Percentiles rank a stretch among this genome's conserved stretches.
phyloP scores from a whole-genome alignment of 2,888 invertebrate species.

The Scaptomyza parva region DNA sequence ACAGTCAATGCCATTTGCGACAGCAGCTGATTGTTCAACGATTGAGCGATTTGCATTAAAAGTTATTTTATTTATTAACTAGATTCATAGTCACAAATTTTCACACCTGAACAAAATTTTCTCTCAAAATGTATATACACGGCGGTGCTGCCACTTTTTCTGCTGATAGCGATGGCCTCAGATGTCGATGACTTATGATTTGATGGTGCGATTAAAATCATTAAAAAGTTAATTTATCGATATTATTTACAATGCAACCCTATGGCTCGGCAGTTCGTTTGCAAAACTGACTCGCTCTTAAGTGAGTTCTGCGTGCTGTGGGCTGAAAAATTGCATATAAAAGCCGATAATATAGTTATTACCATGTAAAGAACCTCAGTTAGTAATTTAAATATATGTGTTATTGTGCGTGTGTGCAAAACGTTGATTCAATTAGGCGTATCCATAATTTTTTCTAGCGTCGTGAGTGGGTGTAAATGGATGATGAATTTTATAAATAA shows the following conservation, averaged over 20 bases:
- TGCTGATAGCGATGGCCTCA: conserved; percentile 31
- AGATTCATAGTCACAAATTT: conserved; percentile 42
- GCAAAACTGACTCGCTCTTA: conserved; percentile 48
- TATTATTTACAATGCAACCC: conserved; percentile 18
- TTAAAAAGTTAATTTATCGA: conserved; percentile 31
- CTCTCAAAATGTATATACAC: conserved; percentile 73
- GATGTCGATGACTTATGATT: conserved; percentile 20
- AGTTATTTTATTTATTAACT: conserved; percentile 24
- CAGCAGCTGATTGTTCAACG: background rate
- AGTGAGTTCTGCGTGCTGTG: conserved; percentile 58
- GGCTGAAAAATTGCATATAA: conserved; percentile 61
- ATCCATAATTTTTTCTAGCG: conserved; percentile 34
- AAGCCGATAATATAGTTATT: conserved; percentile 65
- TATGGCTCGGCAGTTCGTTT: conserved; percentile 39
- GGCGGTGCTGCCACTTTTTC: conserved; percentile 55
- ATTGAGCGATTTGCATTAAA: conserved; percentile 7
- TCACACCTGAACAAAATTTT: conserved; percentile 68
- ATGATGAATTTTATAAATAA: conserved; percentile 59
- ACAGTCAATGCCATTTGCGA: background rate
- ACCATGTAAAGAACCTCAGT: conserved; percentile 57
- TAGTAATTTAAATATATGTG: conserved; percentile 30
- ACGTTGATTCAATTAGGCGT: conserved; percentile 31
- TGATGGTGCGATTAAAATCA: conserved; percentile 20
- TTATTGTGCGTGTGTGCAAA: conserved; percentile 32
- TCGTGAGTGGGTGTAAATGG: conserved; percentile 49